These are phyloP conservation scores for Dolichopus griseipennis DNA, from an alignment of 2,888 invertebrate genomes.

Conservation along the genomic window DNA sequence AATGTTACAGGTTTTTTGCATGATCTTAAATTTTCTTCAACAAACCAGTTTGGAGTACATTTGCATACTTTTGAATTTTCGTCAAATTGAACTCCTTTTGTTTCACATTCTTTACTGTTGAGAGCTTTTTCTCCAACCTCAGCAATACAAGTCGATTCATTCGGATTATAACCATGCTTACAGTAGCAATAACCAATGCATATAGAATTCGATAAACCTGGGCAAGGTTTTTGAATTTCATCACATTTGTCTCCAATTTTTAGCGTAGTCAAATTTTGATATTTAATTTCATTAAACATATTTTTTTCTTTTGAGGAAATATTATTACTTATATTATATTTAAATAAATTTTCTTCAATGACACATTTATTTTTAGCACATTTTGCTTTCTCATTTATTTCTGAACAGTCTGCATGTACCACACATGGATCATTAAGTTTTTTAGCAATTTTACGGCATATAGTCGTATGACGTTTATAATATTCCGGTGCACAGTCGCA, in stretches of 20 bases:
- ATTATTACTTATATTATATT: background rate
- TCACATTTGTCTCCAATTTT: constrained; percentile 20
- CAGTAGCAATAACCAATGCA: constrained; percentile 38
- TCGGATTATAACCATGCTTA: constrained; percentile 31
- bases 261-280: background rate
- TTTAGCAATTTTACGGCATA: constrained; percentile 32
- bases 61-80: constrained; percentile 33
- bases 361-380: constrained; percentile 32
- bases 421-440: constrained; percentile 39
- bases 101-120: constrained; percentile 36
- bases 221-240: constrained; percentile 27
- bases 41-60: constrained; percentile 39
- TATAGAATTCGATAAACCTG: constrained; percentile 35
- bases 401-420: constrained; percentile 39
- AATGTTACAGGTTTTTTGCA: constrained; percentile 39
- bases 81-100: constrained; percentile 25
- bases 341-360: constrained; percentile 9
- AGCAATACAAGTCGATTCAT: constrained; percentile 25
- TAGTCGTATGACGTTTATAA: constrained; percentile 42
- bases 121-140: constrained; percentile 41
- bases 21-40: constrained; percentile 34
- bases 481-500: constrained; percentile 42
- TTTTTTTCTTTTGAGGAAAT: background rate
- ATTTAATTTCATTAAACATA: no score
- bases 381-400: constrained; percentile 32